Conservation (phyloP, 2,797 vertebrate species). For the Squalus acanthias region DNA sequence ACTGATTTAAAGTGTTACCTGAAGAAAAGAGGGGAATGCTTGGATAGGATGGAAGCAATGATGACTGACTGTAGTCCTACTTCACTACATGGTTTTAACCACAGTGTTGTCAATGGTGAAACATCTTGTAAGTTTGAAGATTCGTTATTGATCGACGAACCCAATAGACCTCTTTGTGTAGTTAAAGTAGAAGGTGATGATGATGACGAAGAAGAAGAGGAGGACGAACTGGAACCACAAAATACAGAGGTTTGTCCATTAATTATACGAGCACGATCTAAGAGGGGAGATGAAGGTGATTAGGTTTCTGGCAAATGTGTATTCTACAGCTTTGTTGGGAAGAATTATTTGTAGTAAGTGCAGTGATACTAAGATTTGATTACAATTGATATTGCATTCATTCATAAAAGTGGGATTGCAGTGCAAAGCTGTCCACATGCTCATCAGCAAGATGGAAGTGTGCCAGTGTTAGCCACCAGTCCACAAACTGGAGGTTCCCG, state of each 20-base stretch:
- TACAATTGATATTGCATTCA: background rate
- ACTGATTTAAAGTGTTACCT: constrained; percentile 57
- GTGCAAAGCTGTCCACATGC: background rate
- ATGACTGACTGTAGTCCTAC: constrained; percentile 76
- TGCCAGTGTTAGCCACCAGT: background rate
- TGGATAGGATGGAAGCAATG: constrained; percentile 45
- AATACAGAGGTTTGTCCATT: constrained; percentile 72
- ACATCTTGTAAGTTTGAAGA: constrained; percentile 81
- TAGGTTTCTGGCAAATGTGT: background rate
- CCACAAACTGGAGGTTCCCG: background rate
- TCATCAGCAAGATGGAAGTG: background rate
- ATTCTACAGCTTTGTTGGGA: background rate
- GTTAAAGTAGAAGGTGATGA: constrained; percentile 77
- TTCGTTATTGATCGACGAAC: constrained; percentile 72
- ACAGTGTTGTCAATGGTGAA: constrained; percentile 49
- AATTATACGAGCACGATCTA: background rate
- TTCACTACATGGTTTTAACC: constrained; percentile 55
- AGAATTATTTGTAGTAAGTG: background rate
- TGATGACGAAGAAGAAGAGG: constrained; percentile 47
- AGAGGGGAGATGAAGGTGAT: background rate
- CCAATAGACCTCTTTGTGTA: constrained; percentile 63
- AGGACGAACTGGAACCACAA: constrained; percentile 63
- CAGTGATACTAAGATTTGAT: background rate
- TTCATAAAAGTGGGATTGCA: background rate
- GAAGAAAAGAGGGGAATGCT: constrained; percentile 34